Base-by-base conservation (phyloP, 2,113 vertebrate species). In the Rhineura floridana region DNA sequence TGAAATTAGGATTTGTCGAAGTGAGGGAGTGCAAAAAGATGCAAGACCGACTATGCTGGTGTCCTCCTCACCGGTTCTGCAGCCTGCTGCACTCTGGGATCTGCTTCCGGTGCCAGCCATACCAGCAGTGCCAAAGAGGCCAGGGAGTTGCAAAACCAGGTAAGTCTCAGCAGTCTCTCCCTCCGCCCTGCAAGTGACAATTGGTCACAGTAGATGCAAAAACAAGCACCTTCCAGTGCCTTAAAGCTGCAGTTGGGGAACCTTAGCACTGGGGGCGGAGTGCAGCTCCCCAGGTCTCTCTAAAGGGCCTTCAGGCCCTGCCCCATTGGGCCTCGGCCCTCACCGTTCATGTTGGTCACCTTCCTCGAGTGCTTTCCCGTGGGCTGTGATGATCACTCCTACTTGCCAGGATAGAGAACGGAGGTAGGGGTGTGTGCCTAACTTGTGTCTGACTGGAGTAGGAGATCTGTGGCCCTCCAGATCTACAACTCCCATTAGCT, bases 21-120 rank as follows among this genome's bases (percentile, higher is more conserved):
- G 72, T 25, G 4, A 75, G 1, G 72, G 2, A 4, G 0, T 88
- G 87, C 87, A 88, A 8, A 4, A 4, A 23, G 4, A 83, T 59
- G 0, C 87, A 88, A 3, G 3, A 83, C 44, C 15, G 80, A 4
- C 0, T 0, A 0, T 88, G 87, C 72, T 52, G 59, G 80, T 88
- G 87, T 9, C 87, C 13, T 0, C 1, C 44, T 1, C 33, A 52
- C 5, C 70, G 83, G 1, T 88, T 83, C 13, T 88, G 87, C 9
- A 33, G 2, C 0, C 1, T 4, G 8, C 0, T 1, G 6, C 1
- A 23, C 33, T 50, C 25, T 1, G 25, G 1, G 1, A 33, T 25
- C 1, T 88, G 87, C 6, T 0, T 15, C 6, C 6, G 17, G 0
- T 88, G 87, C 9, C 42, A 42, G 10, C 21, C 44, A 0, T 65